phyloP scores from a whole-genome alignment of 2,797 vertebrate species.

The Peromyscus melanophrys region DNA sequence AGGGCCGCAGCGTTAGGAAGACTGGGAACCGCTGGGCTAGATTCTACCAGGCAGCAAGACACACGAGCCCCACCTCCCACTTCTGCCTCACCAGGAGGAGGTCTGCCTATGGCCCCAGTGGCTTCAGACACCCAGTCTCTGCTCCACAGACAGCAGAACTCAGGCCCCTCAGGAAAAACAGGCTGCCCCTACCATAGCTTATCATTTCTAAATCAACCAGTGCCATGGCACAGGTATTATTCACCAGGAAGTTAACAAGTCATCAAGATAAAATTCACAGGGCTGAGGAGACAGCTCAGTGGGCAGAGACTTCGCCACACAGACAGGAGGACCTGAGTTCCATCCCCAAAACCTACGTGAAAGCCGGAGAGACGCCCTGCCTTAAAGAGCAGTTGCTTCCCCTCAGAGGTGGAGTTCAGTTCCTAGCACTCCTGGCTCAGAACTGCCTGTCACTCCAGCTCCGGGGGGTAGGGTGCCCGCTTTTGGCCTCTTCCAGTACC shows the following conservation, averaged over 20 bases:
- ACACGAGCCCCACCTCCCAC: too few species aligned
- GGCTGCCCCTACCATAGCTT: fast-evolving
- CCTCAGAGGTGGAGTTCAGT: not conserved
- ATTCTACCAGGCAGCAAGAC: fast-evolving
- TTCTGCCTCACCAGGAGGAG: not conserved
- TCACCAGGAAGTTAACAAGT: not conserved
- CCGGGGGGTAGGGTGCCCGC: not conserved
- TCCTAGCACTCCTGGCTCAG: not conserved
- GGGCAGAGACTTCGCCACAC: not conserved
- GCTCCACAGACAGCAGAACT: fast-evolving
- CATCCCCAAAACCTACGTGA: not conserved
- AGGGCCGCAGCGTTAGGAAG: not conserved
- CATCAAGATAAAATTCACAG: not conserved
- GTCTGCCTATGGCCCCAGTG: not conserved
- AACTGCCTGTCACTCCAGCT: too few species aligned
- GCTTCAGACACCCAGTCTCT: not conserved
- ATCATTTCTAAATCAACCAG: not conserved
- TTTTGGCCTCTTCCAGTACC: not conserved
- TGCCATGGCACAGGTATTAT: too few species aligned
- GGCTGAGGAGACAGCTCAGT: not conserved
- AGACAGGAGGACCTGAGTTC: not conserved
- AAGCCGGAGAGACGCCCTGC: not conserved
- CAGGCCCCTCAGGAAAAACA: not conserved
- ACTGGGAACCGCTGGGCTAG: not conserved
- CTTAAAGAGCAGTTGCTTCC: not conserved